Evolutionary conservation across 2,797 vertebrate species (phyloP), one percentile per base, ranked within the genome.

Genomic region (Masticophis lateralis): DNA sequence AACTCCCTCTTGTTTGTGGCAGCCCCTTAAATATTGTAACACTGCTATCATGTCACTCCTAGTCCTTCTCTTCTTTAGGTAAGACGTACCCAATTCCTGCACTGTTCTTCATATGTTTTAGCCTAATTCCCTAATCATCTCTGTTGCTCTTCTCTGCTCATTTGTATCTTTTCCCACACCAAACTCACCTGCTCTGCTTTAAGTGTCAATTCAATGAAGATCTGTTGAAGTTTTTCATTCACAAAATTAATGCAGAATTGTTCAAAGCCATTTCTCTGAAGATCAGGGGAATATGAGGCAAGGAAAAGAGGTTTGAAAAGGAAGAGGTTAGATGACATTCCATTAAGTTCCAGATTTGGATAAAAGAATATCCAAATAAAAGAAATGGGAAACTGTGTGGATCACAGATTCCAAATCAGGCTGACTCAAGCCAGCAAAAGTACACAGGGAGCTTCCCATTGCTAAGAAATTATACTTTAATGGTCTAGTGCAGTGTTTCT

Each of bases 221-320:
- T 99, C 96, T 99, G 99, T 92, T 99, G 99, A 89, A 99, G 98
- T 95, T 99, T 99, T 97, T 99, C 99, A 0, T 99, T 99, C 95
- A 99, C 99, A 90, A 99, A 99, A 97, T 99, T 99, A 96, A 99
- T 99, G 93, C 99, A 99, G 98, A 99, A 99, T 95, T 99, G 99
- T 96, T 99, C 99, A 86, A 99, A 99, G 91, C 99, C 99, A 0
- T 99, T 99, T 98, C 96, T 99, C 99, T 99, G 97, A 27, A 90
- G 61, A 66, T 91, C 56, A 16, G 83, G 8, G 25, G 53, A 27
- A 47, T 89, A n/a, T 74, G 3, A 51, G 37, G 60, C 66, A n/a
- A 89, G 2, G 27, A 20, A 20, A 55, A 47, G 1, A 43, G 3
- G 5, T 59, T 9, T 47, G 13, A 10, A 53, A 59, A 47, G 47